These are phyloP conservation scores for Dendrocopos noguchii DNA, from an alignment of 2,113 vertebrate species.

Conservation along the genomic window DNA sequence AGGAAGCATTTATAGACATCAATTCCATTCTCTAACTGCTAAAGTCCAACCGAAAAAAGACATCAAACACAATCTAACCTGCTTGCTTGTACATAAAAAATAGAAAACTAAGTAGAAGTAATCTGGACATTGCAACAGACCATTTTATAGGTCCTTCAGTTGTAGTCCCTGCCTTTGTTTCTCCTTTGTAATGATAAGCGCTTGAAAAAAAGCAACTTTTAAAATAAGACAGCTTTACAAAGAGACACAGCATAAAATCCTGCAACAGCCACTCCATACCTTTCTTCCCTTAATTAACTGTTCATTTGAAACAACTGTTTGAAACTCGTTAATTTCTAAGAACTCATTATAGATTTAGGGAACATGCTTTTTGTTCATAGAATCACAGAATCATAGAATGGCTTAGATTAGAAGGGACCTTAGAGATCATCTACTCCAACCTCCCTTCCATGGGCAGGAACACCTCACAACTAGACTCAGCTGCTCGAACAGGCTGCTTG, in stretches of 20 bases:
- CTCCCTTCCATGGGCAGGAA: too few species aligned
- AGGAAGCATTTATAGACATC: slow-evolving; percentile 52
- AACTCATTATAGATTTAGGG: neutral
- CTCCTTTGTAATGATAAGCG: neutral
- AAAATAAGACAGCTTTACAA: neutral
- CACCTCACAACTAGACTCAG: too few species aligned
- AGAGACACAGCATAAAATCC: neutral
- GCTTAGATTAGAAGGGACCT: too few species aligned
- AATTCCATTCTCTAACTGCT: neutral
- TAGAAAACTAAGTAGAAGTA: neutral
- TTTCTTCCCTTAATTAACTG: neutral
- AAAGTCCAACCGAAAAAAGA: neutral
- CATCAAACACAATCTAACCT: slow-evolving; percentile 7
- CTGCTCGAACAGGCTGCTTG: too few species aligned
- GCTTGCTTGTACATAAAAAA: neutral
- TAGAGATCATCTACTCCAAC: too few species aligned
- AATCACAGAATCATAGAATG: too few species aligned
- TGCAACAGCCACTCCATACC: neutral
- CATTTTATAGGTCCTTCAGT: neutral
- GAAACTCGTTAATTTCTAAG: neutral
- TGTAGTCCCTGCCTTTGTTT: neutral
- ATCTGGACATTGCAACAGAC: neutral
- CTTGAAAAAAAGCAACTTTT: neutral
- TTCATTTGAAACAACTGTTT: neutral
- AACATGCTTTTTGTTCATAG: neutral